Conservation (phyloP, 2,113 vertebrate genomes). For the Ammodytes marinus region DNA sequence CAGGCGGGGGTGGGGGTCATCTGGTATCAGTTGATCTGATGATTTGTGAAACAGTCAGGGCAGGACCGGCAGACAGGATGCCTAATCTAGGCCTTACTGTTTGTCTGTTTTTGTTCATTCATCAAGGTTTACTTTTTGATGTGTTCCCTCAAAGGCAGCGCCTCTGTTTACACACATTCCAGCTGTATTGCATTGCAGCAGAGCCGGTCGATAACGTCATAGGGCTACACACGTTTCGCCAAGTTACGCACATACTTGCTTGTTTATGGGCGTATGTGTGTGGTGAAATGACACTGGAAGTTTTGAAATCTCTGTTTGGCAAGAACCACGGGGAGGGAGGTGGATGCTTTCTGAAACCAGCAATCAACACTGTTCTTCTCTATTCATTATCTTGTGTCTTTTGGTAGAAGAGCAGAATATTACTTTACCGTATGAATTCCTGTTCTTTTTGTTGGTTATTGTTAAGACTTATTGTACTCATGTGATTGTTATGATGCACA, state of each 20-base stretch:
- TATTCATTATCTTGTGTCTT: not conserved
- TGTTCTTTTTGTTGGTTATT: conserved; percentile 16
- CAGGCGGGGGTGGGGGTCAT: too few relatives aligned
- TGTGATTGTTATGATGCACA: not conserved
- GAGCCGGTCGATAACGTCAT: conserved; percentile 46
- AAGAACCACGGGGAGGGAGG: not conserved
- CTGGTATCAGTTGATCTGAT: conserved; percentile 24
- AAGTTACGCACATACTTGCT: conserved; percentile 41
- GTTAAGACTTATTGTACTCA: not conserved
- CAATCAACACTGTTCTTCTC: conserved; percentile 27
- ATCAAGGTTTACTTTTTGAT: conserved; percentile 60
- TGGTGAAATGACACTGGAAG: conserved; percentile 36
- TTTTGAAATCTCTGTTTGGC: conserved; percentile 58
- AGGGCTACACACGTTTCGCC: conserved; percentile 32
- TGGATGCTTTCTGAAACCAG: conserved; percentile 16
- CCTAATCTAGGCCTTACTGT: conserved; percentile 49
- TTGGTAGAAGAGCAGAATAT: not conserved
- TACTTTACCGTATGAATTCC: not conserved
- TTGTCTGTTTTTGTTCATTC: conserved; percentile 55
- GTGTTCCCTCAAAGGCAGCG: conserved; percentile 39
- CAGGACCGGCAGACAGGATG: conserved; percentile 30
- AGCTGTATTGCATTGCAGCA: conserved; percentile 46
- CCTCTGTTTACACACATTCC: conserved; percentile 63
- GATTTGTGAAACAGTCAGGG: conserved; percentile 17
- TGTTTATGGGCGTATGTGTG: conserved; percentile 30